These are phyloP conservation scores for Dasyurus viverrinus DNA, from an alignment of 2,113 vertebrate species.

Conservation along the genomic window DNA sequence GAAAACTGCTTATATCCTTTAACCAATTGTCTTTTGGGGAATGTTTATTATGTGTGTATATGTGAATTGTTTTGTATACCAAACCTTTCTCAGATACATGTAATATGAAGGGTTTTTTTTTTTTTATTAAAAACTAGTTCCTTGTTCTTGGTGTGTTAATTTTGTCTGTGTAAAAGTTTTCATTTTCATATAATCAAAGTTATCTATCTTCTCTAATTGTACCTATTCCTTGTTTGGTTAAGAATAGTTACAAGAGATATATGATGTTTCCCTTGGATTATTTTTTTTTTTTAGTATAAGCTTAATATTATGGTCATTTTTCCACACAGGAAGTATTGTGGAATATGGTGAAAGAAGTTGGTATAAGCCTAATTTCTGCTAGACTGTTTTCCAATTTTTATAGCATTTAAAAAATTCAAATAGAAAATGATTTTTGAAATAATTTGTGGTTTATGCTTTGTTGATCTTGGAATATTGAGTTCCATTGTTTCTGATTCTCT, in stretches of 20 bases:
- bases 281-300: background rate
- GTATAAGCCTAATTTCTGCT: background rate
- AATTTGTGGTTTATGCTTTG: background rate
- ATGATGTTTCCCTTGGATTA: background rate
- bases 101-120: background rate
- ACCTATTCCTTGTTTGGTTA: background rate
- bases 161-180: background rate
- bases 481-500: background rate
- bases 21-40: background rate
- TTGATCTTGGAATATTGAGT: background rate
- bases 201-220: background rate
- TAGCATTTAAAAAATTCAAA: background rate
- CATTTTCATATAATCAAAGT: background rate
- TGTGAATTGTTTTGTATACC: background rate
- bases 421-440: background rate
- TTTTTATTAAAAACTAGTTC: background rate
- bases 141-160: background rate
- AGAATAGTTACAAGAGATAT: background rate
- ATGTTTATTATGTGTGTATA: background rate
- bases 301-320: background rate
- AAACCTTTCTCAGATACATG: background rate
- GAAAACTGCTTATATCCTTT: background rate
- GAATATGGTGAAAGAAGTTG: background rate
- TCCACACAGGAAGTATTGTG: background rate
- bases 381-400: background rate